Conservation (phyloP, 1,140 invertebrate species). For the Pectinophora gossypiella region DNA sequence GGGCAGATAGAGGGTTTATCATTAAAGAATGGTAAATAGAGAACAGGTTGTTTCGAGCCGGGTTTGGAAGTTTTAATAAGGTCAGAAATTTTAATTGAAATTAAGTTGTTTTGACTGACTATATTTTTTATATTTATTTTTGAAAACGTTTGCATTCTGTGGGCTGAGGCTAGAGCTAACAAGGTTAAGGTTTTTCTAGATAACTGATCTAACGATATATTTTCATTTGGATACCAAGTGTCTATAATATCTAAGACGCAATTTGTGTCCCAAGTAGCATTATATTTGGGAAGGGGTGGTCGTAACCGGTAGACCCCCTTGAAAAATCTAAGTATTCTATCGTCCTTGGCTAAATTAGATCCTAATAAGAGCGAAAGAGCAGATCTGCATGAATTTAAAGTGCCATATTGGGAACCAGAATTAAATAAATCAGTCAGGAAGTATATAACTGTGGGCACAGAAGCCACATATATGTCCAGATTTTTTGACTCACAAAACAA, state of each 20-base stretch:
- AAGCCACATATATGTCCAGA: neutral
- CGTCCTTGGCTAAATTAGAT: too few relatives aligned
- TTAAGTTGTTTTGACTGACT: neutral
- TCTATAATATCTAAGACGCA: neutral
- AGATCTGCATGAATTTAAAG: too few relatives aligned
- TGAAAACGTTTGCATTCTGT: neutral
- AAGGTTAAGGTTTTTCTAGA: neutral
- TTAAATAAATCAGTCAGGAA: neutral
- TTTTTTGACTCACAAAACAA: neutral
- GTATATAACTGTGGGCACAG: neutral
- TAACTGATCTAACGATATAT: neutral
- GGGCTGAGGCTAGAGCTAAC: neutral
- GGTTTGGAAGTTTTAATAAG: neutral
- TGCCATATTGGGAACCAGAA: neutral
- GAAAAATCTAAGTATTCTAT: too few relatives aligned
- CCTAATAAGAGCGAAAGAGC: too few relatives aligned
- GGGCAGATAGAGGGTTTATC: neutral
- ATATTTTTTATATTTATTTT: constrained; percentile 1
- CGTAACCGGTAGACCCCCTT: too few relatives aligned
- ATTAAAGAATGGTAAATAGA: neutral
- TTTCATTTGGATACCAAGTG: neutral
- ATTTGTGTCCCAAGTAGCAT: too few relatives aligned
- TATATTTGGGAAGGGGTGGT: too few relatives aligned
- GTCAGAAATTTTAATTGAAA: neutral
- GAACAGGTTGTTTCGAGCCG: neutral